These are phyloP conservation scores for Megaceryle maxima DNA, from an alignment of 2,113 vertebrate genomes.

Conservation along the genomic window DNA sequence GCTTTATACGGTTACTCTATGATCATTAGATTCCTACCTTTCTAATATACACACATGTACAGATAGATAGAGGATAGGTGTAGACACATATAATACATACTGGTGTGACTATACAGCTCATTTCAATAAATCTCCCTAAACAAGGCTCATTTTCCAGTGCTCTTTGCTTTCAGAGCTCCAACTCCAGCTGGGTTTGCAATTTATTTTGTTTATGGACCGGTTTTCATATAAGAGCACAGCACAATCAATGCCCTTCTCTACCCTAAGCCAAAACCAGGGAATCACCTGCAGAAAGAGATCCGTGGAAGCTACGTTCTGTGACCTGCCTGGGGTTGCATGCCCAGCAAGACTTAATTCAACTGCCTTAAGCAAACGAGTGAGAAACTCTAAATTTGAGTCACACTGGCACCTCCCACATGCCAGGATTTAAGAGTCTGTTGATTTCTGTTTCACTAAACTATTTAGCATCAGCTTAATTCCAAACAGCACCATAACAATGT, in stretches of 20 bases:
- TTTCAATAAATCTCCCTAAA: constrained; percentile 11
- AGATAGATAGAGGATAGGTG: not conserved
- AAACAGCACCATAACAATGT: not conserved
- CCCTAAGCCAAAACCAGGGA: not conserved
- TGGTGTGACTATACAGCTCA: not conserved
- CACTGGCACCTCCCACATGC: not conserved
- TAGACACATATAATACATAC: not conserved
- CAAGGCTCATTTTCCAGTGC: not conserved
- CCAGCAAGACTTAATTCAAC: not conserved
- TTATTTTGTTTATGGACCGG: not conserved
- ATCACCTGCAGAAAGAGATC: not conserved
- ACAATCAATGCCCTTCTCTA: not conserved
- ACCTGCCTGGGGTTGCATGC: not conserved
- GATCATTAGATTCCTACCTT: not conserved
- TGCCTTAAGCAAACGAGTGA: not conserved
- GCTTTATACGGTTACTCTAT: not conserved
- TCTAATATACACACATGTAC: not conserved
- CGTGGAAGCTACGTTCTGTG: rapidly evolving
- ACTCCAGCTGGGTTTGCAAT: not conserved
- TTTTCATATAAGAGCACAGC: not conserved
- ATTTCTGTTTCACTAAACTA: not conserved
- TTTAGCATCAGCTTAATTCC: not conserved
- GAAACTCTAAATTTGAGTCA: not conserved
- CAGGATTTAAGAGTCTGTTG: not conserved
- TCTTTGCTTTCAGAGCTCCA: not conserved